phyloP scores from a whole-genome alignment of 2,797 vertebrate genomes.

The Peromyscus melanophrys region DNA sequence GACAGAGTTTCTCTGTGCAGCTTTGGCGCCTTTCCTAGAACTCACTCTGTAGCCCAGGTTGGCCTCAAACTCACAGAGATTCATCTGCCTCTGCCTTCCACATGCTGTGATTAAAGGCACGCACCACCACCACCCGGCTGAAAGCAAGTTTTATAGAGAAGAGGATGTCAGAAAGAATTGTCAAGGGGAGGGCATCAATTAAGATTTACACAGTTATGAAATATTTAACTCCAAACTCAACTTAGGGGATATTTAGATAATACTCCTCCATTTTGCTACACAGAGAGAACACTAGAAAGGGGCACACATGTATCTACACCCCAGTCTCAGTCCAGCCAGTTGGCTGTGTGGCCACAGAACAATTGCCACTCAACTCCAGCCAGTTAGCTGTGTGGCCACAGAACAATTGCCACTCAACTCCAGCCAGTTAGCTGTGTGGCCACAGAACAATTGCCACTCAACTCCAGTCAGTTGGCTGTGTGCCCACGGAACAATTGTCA shows the following conservation, averaged over 20 bases:
- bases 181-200: not conserved
- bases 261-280: not conserved
- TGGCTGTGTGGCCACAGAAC: not conserved
- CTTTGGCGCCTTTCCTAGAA: no score
- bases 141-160: conserved; percentile 45
- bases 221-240: conserved; percentile 40
- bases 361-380: not conserved
- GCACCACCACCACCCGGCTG: not conserved
- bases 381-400: not conserved
- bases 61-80: no score
- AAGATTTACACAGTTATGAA: conserved; percentile 16
- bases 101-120: no score
- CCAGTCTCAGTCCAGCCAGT: not conserved
- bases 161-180: not conserved
- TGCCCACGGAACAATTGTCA: not conserved
- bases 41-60: no score
- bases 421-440: not conserved
- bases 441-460: not conserved
- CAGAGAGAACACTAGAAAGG: not conserved
- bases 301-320: not conserved
- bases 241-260: conserved; percentile 2
- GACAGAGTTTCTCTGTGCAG: no score
- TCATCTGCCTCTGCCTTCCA: no score
- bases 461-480: not conserved
- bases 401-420: not conserved